Evolutionary conservation across 1,140 invertebrate species (phyloP), one percentile per base, ranked within the genome.

Genomic region (Heterodera carotae): DNA sequence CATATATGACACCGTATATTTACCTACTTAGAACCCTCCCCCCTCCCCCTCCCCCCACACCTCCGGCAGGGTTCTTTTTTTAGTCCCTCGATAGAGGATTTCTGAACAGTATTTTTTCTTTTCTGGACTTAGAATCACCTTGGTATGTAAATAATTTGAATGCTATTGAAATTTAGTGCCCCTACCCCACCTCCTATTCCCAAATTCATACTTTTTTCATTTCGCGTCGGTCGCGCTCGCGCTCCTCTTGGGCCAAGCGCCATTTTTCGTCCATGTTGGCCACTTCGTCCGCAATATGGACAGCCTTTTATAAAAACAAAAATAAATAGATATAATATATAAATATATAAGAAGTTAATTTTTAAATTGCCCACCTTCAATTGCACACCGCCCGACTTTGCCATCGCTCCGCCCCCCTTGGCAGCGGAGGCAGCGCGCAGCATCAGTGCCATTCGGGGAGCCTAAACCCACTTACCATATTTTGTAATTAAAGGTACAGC

Each of bases 191-290:
- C n/a, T n/a, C n/a, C n/a, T n/a, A n/a, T n/a, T n/a, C n/a, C n/a
- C n/a, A n/a, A n/a, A n/a, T n/a, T n/a, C n/a, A n/a, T n/a, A 76
- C 66, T 43, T 69, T 76, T 48, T 79, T 79, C 76, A 79, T 81
- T 36, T 79, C 78, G 2, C 27, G 25, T 36, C 78, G 72, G 33
- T 79, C 76, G 18, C 53, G 53, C 29, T 79, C 78, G 25, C 64
- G 62, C 25, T 64, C 66, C 59, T 79, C 76, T 39, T 79, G 76
- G 18, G 62, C 62, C 22, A 64, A 27, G 15, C 79, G 79, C 78
- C 78, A 79, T 33, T 64, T 66, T 7, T 77, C 75, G 2, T 33
- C 25, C 71, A 76, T 36, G 34, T 75, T 69, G 56, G 36, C 43
- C 22, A 36, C 36, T n/a, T 53, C 59, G 33, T 75, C 59, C 6